A percentile compares a stretch with the other conserved stretches of the same genome.
Evolutionary conservation across 1,140 invertebrate genomes (phyloP).

Genomic region (Heliconius eleuchia): DNA sequence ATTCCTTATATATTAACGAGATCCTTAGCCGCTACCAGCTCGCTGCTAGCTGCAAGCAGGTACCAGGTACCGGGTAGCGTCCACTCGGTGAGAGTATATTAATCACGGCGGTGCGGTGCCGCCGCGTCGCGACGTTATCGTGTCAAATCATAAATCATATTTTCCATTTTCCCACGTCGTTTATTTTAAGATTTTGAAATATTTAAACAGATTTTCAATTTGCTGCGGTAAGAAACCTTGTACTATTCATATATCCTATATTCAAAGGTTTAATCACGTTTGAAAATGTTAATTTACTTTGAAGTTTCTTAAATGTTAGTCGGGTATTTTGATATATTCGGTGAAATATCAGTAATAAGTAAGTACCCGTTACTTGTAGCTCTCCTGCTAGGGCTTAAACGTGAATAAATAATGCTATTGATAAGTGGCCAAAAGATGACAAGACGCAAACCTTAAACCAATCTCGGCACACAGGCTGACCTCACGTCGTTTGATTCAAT

Average conservation of each 20-base stretch:
- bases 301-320: too few relatives aligned
- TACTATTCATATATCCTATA: neutral
- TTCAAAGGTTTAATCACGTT: neutral
- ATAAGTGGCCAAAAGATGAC: too few relatives aligned
- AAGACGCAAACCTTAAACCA: too few relatives aligned
- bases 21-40: neutral
- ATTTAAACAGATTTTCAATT: neutral
- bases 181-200: conserved; percentile 4
- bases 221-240: neutral
- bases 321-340: too few relatives aligned
- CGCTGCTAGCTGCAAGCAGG: neutral
- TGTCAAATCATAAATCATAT: conserved; percentile 5
- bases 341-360: too few relatives aligned
- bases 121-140: neutral
- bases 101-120: neutral
- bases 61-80: neutral
- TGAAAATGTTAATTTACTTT: too few relatives aligned
- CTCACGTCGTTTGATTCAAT: too few relatives aligned
- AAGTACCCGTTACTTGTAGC: too few relatives aligned
- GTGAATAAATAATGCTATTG: too few relatives aligned
- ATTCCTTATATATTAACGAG: neutral
- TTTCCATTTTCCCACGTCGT: neutral
- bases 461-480: too few relatives aligned
- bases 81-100: neutral
- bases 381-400: too few relatives aligned